Evolutionary conservation across 2,888 invertebrate species (phyloP), one percentile per base, ranked within the genome.

Genomic region (Pandemis heparana): DNA sequence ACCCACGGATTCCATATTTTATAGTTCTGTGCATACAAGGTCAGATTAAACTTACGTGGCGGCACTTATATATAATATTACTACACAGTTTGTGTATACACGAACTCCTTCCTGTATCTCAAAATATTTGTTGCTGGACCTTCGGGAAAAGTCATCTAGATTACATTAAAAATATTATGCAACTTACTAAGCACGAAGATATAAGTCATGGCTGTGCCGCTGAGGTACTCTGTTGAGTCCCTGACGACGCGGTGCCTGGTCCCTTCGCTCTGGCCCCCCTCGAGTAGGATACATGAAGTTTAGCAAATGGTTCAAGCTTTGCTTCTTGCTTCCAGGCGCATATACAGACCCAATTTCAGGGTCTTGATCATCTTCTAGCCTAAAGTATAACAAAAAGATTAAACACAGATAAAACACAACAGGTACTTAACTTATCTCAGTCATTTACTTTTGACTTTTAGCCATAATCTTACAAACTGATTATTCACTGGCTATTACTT

Each of bases 191-290:
- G 99, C 98, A 93, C 99, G 98, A 76, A 99, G 93, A 91, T 98
- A 99, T 84, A 98, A 97, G 87, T 99, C 98, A 92, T 98, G 98
- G 89, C 97, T 98, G 91, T 98, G 98, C 86, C 96, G 97, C 82
- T 96, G 96, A 75, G 84, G 77, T 64, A 83, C 79, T 70, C 87
- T 82, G 77, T 89, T 88, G 77, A 89, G 88, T 53, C 76, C 81
- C 41, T 84, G 88, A 74, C 88, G 89, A 51, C 88, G 86, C 16
- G 85, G 84, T 77, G 84, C 89, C 48, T 83, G 82, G 74, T 87
- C 89, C 78, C 89, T 88, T 75, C 87, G 87, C 73, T 85, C 86
- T 61, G 78, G 79, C 65, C 81, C 80, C 67, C 95, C 96, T 65
- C 96, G 95, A 63, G 97, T 96, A 77, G 96, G 96, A 89, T 97